phyloP scores from a whole-genome alignment of 2,888 invertebrate genomes.

The Dioctria rufipes region DNA sequence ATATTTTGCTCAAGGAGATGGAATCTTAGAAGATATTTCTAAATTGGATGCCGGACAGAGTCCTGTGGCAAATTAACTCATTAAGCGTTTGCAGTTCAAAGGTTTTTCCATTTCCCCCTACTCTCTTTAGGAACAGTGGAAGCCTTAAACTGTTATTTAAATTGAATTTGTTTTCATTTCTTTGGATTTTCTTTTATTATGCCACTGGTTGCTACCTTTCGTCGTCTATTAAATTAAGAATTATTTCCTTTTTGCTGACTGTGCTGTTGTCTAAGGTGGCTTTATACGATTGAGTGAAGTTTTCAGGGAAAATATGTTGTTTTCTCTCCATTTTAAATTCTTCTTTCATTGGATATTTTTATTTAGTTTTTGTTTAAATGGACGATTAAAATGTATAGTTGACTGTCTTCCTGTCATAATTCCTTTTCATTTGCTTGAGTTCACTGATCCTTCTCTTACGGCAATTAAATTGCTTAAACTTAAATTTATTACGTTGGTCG shows the following conservation, averaged over 20 bases:
- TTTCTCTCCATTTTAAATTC: neutral
- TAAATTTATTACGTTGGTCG: no score
- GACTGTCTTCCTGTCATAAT: no score
- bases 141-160: conserved; percentile 43
- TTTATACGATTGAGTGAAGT: conserved; percentile 15
- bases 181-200: conserved; percentile 41
- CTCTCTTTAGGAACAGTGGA: neutral
- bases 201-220: conserved; percentile 47
- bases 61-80: conserved; percentile 38
- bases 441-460: no score
- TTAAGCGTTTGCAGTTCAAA: conserved; percentile 33
- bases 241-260: conserved; percentile 36
- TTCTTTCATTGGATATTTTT: no score
- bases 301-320: conserved; percentile 29
- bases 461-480: no score
- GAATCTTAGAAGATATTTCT: neutral
- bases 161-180: conserved; percentile 50
- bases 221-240: conserved; percentile 33
- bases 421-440: no score
- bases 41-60: conserved; percentile 44
- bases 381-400: no score
- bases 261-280: conserved; percentile 6
- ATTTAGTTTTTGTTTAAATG: no score
- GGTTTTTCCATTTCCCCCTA: conserved; percentile 19
- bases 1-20: conserved; percentile 22